These are phyloP conservation scores for Thermophis baileyi DNA, from an alignment of 2,113 vertebrate species.

Conservation along the genomic window DNA sequence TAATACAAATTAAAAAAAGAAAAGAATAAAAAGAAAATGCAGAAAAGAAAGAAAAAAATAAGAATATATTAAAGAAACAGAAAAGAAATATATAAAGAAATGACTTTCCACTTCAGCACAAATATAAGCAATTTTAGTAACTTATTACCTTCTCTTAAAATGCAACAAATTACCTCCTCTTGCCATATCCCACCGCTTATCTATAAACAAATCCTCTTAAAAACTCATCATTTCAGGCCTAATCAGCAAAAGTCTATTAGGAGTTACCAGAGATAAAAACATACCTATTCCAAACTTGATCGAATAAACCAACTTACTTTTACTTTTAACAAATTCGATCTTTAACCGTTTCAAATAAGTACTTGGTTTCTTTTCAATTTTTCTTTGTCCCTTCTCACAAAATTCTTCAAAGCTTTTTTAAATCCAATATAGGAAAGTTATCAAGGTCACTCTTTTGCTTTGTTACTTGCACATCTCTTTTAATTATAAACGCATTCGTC, in stretches of 20 bases:
- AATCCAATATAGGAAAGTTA: background rate
- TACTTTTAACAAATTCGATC: background rate
- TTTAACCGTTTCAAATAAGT: background rate
- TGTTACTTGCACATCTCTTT: background rate
- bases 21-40: background rate
- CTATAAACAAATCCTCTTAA: background rate
- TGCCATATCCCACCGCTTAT: background rate
- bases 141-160: background rate
- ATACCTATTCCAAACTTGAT: background rate
- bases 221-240: background rate
- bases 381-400: background rate
- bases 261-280: background rate
- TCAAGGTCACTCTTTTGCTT: background rate
- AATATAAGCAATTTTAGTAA: background rate
- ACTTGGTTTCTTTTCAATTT: background rate
- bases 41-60: background rate
- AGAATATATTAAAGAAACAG: background rate
- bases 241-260: background rate
- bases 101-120: background rate
- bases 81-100: background rate
- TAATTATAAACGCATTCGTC: background rate
- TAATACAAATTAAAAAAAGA: background rate
- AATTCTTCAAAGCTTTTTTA: background rate
- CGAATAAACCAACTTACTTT: background rate
- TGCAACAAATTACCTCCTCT: background rate